phyloP scores from a whole-genome alignment of 2,888 invertebrate species.

The Capitulum mitella region DNA sequence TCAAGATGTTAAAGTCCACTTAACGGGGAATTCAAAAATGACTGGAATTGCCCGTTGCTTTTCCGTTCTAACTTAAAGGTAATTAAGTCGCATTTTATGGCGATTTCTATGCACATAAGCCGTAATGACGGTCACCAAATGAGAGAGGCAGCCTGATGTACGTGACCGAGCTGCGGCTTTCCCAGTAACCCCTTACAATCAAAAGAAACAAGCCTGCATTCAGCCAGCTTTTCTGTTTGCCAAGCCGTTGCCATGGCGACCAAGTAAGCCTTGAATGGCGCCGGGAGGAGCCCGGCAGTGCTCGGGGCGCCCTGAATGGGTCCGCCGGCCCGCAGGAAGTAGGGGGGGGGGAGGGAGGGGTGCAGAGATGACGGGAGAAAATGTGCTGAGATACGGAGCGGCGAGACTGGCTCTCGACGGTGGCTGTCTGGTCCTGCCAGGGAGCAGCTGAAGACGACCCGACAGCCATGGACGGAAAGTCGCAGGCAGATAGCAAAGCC shows the following conservation, averaged over 20 bases:
- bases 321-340: not conserved
- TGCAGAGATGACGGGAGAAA: not conserved
- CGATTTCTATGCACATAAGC: too few relatives aligned
- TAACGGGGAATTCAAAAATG: too few relatives aligned
- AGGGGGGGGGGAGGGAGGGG: not conserved
- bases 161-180: not conserved
- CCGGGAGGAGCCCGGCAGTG: not conserved
- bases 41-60: too few relatives aligned
- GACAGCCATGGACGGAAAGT: too few relatives aligned
- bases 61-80: too few relatives aligned
- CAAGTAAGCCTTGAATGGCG: conserved; percentile 12
- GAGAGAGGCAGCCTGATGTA: not conserved
- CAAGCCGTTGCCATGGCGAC: conserved; percentile 8
- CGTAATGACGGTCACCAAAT: too few relatives aligned
- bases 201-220: not conserved
- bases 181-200: not conserved
- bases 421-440: not conserved
- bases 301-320: not conserved
- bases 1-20: too few relatives aligned
- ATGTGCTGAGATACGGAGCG: not conserved
- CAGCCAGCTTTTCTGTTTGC: conserved; percentile 12
- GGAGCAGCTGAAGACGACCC: too few relatives aligned
- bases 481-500: too few relatives aligned
- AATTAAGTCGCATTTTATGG: too few relatives aligned
- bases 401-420: not conserved